Evolutionary conservation across 2,113 vertebrate species (phyloP), one percentile per base, ranked within the genome.

Genomic region (Symphodus melops): DNA sequence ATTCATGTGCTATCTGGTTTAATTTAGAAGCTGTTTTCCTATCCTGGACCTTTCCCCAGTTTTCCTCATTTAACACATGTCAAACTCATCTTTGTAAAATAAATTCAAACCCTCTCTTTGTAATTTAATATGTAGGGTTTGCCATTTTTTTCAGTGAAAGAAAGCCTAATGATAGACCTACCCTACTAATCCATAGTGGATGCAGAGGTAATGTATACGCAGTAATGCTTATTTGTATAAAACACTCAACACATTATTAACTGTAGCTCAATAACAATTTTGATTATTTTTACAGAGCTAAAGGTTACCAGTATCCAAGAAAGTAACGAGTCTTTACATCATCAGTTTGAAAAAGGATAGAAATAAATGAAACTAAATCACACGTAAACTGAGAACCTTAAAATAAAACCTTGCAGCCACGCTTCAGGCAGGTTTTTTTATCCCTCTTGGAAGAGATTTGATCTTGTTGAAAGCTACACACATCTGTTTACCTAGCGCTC

Each of bases 401-500:
- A 28, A 77, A 68, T 48, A 51, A 60, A 60, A 75, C 28, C 46
- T 5, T 23, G 1, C 65, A 61, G 13, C 21, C 23, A 56, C 19
- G 44, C 44, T 14, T 58, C 14, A 62, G 54, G 23, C 49, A 57
- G 51, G 10, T 25, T 23, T 39, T 60, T 62, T 56, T 75, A 65
- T 75, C 21, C n/a, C 33, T 28, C 48, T 41, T 60, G 57, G 55
- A 72, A n/a, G 54, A 84, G 79, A 86, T 90, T 69, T 65, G 51
- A 88, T 85, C 66, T 85, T 25, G 65, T 64, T 63, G 14, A 77
- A 75, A 79, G 71, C 63, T 53, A 64, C 23, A 56, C 61, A 70
- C 75, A 77, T 87, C 76, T 81, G 75, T 77, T 85, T 85, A 77
- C 80, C 82, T 82, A 72, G 14, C 25, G 54, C 41, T 65, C 60